These are phyloP conservation scores for Peromyscus polionotus DNA, from an alignment of 2,113 vertebrate genomes.

Conservation along the genomic window DNA sequence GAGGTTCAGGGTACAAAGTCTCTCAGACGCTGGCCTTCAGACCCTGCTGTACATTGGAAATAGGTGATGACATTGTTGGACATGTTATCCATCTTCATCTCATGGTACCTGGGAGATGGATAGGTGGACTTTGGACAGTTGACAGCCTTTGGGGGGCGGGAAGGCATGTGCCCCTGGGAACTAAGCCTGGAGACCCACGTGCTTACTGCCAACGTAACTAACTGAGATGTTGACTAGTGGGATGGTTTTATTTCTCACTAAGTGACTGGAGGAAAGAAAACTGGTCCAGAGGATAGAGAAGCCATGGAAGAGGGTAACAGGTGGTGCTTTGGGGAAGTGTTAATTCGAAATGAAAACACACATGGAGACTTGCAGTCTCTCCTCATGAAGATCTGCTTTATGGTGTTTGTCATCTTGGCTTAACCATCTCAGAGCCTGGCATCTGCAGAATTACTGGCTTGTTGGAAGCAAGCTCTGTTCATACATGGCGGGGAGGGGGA, in stretches of 20 bases:
- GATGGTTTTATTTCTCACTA: not conserved
- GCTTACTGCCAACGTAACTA: not conserved
- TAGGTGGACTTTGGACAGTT: not conserved
- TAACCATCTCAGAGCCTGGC: not conserved
- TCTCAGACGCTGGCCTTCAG: not conserved
- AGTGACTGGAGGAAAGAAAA: not conserved
- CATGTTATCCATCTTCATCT: not conserved
- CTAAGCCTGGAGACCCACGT: not conserved
- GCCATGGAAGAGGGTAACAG: not conserved
- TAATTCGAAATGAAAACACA: conserved; percentile 15
- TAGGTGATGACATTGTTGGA: not conserved
- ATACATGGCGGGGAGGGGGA: not conserved
- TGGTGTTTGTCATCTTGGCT: not conserved
- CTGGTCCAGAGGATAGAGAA: not conserved
- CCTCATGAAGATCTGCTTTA: not conserved
- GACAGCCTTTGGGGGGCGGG: not conserved
- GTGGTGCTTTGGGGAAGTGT: not conserved
- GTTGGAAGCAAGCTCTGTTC: not conserved
- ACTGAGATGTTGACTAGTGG: not conserved
- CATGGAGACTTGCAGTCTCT: not conserved
- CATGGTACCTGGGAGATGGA: not conserved
- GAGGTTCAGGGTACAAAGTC: not conserved
- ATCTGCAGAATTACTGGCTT: not conserved
- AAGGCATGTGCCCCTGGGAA: not conserved
- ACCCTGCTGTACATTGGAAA: not conserved